phyloP scores from a whole-genome alignment of 2,888 invertebrate species.

The Melipona bicolor region DNA sequence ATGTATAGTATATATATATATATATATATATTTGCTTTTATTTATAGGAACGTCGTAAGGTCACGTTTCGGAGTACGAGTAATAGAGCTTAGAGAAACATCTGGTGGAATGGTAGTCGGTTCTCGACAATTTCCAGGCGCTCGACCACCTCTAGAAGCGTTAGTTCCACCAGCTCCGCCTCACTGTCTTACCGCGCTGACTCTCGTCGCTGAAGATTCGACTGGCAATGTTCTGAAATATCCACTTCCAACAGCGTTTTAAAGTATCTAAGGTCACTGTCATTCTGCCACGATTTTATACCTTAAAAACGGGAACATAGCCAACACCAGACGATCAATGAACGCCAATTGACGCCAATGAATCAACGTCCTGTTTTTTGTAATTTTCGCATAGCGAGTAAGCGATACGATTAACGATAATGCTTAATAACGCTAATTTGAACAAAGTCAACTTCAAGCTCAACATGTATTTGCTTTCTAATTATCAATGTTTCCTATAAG shows the following conservation, averaged over 20 bases:
- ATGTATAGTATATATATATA: neutral
- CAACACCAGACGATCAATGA: conserved; percentile 6
- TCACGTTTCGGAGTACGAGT: conserved; percentile 81
- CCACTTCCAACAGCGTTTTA: conserved; percentile 86
- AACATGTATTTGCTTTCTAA: neutral
- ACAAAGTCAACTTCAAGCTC: conserved; percentile 3
- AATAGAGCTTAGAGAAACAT: conserved; percentile 81
- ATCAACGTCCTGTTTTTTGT: neutral
- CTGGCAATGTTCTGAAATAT: conserved; percentile 89
- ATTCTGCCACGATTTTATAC: neutral
- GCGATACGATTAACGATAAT: neutral
- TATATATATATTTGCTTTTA: neutral
- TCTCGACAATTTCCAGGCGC: conserved; percentile 80
- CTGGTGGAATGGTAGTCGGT: conserved; percentile 80
- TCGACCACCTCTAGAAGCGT: conserved; percentile 79
- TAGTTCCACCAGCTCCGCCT: conserved; percentile 79
- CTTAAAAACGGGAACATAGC: neutral
- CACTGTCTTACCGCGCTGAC: conserved; percentile 83
- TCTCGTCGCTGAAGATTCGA: conserved; percentile 89
- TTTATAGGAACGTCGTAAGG: conserved; percentile 79
- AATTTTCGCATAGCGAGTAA: conserved; percentile 1
- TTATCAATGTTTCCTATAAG: neutral
- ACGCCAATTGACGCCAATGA: neutral
- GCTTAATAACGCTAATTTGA: conserved; percentile 11
- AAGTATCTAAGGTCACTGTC: conserved; percentile 50